A percentile compares a stretch with the other conserved stretches of the same genome.
Conservation (phyloP, 2,113 vertebrate species). For the Seriola aureovittata region DNA sequence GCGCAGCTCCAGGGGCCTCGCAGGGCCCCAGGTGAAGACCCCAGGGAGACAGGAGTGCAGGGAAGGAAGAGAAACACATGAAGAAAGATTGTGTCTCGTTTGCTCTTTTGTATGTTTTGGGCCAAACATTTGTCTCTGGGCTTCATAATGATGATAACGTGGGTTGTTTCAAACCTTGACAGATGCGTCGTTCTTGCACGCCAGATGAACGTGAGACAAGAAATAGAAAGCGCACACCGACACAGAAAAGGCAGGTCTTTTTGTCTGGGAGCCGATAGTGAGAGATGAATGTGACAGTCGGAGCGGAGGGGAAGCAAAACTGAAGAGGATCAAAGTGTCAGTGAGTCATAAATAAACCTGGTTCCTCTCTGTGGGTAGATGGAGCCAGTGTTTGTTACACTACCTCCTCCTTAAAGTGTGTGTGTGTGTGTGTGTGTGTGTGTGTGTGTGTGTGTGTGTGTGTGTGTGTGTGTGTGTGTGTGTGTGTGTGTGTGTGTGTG, state of each 20-base stretch:
- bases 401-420: neutral
- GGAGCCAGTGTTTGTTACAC: slow-evolving; percentile 6
- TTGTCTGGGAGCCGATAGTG: slow-evolving; percentile 6
- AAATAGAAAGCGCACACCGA: slow-evolving; percentile 1
- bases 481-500: neutral
- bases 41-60: neutral
- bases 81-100: neutral
- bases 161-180: slow-evolving; percentile 10
- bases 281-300: slow-evolving; percentile 39
- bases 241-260: neutral
- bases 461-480: neutral
- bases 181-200: slow-evolving; percentile 4
- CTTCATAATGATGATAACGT: slow-evolving; percentile 16
- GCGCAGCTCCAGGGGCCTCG: slow-evolving; percentile 29
- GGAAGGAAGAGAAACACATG: slow-evolving; percentile 10
- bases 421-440: neutral
- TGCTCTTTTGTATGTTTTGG: neutral
- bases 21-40: slow-evolving; percentile 62
- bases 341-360: slow-evolving; percentile 53
- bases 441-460: neutral
- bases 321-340: slow-evolving; percentile 62
- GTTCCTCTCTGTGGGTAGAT: slow-evolving; percentile 32
- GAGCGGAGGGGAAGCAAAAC: slow-evolving; percentile 52
- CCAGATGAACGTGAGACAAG: neutral
- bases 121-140: slow-evolving; percentile 17